Conservation (phyloP, 2,888 invertebrate genomes). For the Drosophila anomelani region DNA sequence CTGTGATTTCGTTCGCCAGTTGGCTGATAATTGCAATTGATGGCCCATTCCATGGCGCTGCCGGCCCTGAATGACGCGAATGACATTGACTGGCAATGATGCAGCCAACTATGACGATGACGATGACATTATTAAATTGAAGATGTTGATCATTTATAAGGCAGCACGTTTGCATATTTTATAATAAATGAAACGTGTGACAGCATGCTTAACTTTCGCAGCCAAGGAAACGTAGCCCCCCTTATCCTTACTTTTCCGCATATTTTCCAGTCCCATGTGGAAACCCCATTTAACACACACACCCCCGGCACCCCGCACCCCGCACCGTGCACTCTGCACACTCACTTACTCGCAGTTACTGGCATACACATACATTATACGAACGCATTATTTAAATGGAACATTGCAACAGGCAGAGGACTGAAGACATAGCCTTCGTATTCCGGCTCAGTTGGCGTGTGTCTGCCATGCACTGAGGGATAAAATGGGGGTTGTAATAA, state of each 20-base stretch:
- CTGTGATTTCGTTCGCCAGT: constrained; percentile 35
- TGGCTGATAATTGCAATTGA: constrained; percentile 47
- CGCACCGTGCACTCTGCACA: constrained; percentile 2
- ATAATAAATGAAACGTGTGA: constrained; percentile 79
- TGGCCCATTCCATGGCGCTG: constrained; percentile 28
- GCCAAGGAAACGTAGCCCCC: constrained; percentile 16
- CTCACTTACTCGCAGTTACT: constrained; percentile 21
- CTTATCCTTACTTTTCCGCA: background rate
- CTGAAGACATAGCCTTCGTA: constrained; percentile 9
- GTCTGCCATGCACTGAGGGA: constrained; percentile 3
- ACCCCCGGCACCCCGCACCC: background rate
- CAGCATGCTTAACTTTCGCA: constrained; percentile 74
- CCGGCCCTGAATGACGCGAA: constrained; percentile 38
- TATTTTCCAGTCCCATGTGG: constrained; percentile 14
- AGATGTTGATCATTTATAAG: constrained; percentile 63
- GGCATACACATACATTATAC: constrained; percentile 18
- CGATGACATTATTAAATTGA: constrained; percentile 69
- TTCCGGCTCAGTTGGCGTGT: constrained; percentile 16
- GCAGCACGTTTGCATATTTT: constrained; percentile 70
- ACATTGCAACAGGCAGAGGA: constrained; percentile 56
- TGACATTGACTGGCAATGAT: constrained; percentile 31
- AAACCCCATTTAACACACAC: constrained; percentile 5
- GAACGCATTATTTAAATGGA: constrained; percentile 72
- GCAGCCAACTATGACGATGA: constrained; percentile 34
- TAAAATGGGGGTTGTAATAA: background rate